These are phyloP conservation scores for Pangasius larnaudii DNA, from an alignment of 2,797 vertebrate species.

Conservation along the genomic window DNA sequence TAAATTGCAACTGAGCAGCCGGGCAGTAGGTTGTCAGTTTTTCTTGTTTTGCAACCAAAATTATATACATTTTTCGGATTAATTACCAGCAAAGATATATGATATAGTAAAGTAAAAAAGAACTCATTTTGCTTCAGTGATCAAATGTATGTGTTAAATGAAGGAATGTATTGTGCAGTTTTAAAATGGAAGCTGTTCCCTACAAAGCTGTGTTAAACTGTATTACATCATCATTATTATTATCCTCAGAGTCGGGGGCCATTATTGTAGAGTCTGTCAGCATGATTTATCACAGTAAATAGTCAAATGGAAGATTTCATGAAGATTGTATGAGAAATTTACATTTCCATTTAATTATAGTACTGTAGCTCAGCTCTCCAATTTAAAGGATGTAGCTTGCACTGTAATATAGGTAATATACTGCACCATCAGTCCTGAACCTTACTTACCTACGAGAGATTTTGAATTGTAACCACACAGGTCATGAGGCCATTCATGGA, in stretches of 20 bases:
- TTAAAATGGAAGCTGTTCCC: background rate
- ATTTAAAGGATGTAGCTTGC: background rate
- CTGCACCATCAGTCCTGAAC: background rate
- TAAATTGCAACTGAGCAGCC: background rate
- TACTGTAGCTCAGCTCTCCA: background rate
- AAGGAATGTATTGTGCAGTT: background rate
- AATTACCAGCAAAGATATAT: background rate
- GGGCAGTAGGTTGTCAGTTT: background rate
- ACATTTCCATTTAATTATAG: background rate
- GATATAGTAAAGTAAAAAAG: background rate
- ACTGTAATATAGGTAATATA: background rate
- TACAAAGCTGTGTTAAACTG: background rate
- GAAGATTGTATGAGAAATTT: background rate
- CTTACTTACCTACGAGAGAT: background rate
- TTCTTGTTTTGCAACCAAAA: background rate
- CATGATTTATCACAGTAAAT: background rate
- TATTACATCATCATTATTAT: background rate
- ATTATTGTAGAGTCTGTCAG: background rate
- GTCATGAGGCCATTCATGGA: background rate
- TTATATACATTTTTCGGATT: background rate
- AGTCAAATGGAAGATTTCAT: background rate
- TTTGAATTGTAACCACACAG: background rate
- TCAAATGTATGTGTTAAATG: background rate
- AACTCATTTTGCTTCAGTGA: background rate
- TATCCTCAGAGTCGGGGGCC: background rate